phyloP scores from a whole-genome alignment of 2,888 invertebrate species.

The Erynnis tages region DNA sequence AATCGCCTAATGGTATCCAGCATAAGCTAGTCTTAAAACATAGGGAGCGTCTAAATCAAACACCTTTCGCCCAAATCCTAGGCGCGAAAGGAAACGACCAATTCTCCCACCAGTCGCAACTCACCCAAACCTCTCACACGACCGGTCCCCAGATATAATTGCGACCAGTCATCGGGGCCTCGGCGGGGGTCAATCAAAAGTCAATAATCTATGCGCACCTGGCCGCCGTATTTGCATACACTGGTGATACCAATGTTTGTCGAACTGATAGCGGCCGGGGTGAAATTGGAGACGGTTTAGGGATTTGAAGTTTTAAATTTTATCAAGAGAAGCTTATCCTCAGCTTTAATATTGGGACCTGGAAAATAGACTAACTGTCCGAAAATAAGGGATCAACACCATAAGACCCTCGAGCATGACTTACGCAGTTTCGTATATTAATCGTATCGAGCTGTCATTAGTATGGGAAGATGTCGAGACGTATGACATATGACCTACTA shows the following conservation, averaged over 20 bases:
- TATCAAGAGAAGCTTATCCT: neutral
- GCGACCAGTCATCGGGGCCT: conserved; percentile 26
- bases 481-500: no score
- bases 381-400: no score
- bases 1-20: no score
- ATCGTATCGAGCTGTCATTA: no score
- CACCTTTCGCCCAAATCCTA: no score
- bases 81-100: neutral
- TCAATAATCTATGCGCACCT: conserved; percentile 29
- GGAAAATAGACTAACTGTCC: no score
- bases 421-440: no score
- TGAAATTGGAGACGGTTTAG: neutral
- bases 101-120: neutral
- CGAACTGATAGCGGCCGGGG: conserved; percentile 13
- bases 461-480: no score
- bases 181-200: conserved; percentile 31
- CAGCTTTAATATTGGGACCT: neutral
- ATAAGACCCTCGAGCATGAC: no score
- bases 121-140: neutral
- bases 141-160: conserved; percentile 20
- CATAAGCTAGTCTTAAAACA: no score
- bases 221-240: conserved; percentile 28
- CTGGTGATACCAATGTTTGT: conserved; percentile 31
- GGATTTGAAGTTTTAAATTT: neutral
- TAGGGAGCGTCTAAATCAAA: no score